A percentile compares a stretch with the other conserved stretches of the same genome.
Conservation (phyloP, 2,113 vertebrate genomes). For the Macquaria australasica region DNA sequence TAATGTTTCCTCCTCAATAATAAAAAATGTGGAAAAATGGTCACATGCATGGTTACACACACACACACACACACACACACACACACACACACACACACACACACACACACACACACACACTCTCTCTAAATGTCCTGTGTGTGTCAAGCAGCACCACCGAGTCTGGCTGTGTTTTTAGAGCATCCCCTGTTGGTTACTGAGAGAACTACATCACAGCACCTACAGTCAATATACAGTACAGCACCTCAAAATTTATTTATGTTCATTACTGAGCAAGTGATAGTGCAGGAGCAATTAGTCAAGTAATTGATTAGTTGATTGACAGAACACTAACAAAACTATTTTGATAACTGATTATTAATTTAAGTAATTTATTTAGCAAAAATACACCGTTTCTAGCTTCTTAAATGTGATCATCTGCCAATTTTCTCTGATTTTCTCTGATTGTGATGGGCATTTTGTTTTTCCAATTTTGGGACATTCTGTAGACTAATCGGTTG, state of each 20-base stretch:
- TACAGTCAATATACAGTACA: neutral
- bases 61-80: neutral
- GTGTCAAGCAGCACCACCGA: neutral
- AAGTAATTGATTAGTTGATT: neutral
- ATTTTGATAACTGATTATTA: neutral
- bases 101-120: neutral
- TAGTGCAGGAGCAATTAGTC: neutral
- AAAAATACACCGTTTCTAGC: neutral
- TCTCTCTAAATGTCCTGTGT: neutral
- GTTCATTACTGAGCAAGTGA: no score
- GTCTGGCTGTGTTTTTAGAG: slow-evolving; percentile 32
- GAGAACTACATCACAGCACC: neutral
- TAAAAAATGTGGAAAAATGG: slow-evolving; percentile 2
- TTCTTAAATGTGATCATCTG: neutral
- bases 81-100: neutral
- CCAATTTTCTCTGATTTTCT: neutral
- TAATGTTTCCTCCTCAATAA: slow-evolving; percentile 19
- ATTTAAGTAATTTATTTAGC: neutral
- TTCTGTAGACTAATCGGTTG: neutral
- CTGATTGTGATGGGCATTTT: neutral
- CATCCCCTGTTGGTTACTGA: slow-evolving; percentile 34
- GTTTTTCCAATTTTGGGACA: neutral
- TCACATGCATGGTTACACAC: neutral
- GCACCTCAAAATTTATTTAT: neutral
- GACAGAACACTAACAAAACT: neutral